Evolutionary conservation across 2,888 invertebrate genomes (phyloP), one percentile per base, ranked within the genome.

Genomic region (Piscicola geometra): DNA sequence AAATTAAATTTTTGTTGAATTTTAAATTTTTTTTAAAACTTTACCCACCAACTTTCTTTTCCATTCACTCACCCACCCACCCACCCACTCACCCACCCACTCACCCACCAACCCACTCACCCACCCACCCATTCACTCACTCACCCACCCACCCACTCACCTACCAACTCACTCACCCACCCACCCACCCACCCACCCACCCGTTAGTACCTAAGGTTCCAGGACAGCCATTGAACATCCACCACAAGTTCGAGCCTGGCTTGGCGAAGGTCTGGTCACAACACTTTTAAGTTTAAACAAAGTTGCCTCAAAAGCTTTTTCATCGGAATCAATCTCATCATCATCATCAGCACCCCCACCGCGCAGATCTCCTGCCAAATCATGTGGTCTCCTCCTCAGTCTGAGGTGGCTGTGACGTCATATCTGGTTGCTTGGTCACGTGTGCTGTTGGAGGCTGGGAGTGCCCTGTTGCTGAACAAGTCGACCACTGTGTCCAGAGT

Each of bases 401-500:
- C 79, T 0, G 79, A 79, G 33, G 73, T 70, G 3, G 74, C 79
- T 30, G 77, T 80, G 33, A 77, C 75, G 12, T 79, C 73, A 21
- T 80, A 79, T 74, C 50, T 77, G 60, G 77, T 81, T 50, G 70
- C 71, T 12, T 81, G 80, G 80, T 80, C 80, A 5, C 75, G 76
- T 52, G 69, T 75, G 30, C 36, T 76, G 15, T 36, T 74, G 25
- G 73, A 60, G 21, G 71, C 18, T n/a, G 41, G 35, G 41, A 41
- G 73, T 21, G 30, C 64, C 47, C 60, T 76, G 33, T 71, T 77
- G 18, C 30, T 77, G 68, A 77, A 78, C 36, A 60, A 71, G 68
- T 75, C 77, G 3, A 76, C 78, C 18, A 75, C 76, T 18, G 71
- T 76, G 30, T 77, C 79, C 41, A 77, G 80, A 32, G 77, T 78